Evolutionary conservation across 2,797 vertebrate species (phyloP).

Genomic region (Acestrorhynchus altus): DNA sequence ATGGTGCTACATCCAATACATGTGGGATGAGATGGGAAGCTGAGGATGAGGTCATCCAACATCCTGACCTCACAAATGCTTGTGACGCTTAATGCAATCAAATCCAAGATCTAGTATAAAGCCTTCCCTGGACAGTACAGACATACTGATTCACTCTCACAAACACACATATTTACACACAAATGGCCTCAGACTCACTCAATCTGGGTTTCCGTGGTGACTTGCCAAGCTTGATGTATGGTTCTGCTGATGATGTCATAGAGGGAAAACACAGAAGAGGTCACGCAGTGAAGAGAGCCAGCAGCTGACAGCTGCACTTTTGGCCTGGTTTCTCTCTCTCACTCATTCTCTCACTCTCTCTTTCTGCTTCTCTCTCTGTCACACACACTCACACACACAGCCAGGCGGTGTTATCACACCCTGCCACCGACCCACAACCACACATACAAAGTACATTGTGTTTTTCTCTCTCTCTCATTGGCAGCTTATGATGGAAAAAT

Average conservation of each 20-base stretch:
- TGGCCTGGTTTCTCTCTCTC: not conserved
- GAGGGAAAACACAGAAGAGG: constrained; percentile 70
- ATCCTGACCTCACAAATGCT: too few species aligned
- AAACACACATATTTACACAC: constrained; percentile 24
- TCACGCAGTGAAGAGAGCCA: constrained; percentile 65
- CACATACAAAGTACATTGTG: constrained; percentile 49
- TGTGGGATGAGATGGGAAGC: too few species aligned
- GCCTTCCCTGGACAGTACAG: too few species aligned
- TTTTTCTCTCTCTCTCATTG: constrained; percentile 40
- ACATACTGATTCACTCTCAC: constrained; percentile 38
- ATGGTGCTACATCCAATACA: too few species aligned
- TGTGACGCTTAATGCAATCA: too few species aligned
- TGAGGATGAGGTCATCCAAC: too few species aligned
- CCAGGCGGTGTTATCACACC: constrained; percentile 51
- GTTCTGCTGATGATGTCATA: constrained; percentile 72
- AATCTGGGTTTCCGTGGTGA: constrained; percentile 72
- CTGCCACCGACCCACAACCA: constrained; percentile 27
- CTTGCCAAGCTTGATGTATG: constrained; percentile 66
- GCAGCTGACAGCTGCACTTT: constrained; percentile 56
- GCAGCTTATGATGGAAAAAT: not conserved
- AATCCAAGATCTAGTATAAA: too few species aligned
- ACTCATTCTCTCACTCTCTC: too few species aligned
- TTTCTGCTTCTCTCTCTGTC: not conserved
- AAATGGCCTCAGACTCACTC: constrained; percentile 69
- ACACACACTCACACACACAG: constrained; percentile 4